Base-by-base conservation (phyloP, 2,797 vertebrate genomes). In the Typhlichthys eigenmanni region DNA sequence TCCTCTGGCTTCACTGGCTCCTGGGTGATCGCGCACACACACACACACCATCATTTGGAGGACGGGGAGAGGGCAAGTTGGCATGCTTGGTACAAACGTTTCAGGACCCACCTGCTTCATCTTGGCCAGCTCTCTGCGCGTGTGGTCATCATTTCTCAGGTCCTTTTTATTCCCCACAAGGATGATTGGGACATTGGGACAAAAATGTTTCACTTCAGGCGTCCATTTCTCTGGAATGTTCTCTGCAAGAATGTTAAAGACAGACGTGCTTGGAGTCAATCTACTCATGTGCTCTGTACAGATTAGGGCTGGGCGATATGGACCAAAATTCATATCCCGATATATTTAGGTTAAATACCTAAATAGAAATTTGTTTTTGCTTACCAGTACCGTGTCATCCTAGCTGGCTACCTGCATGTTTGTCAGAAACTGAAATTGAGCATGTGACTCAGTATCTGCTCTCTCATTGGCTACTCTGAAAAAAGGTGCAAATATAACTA, bases 1-100 rank as follows among this genome's bases (percentile, higher is more conserved):
- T 99, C 97, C 76, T 99, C 97, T 0, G 95, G 92, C 67, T 95
- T 96, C 47, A 98, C 96, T 0, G 97, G 97, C 80, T 98, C 97
- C 97, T 99, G 71, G 5, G 14, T 58, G 73, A 38, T 65, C 13
- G 0, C 13, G 17, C 47, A 43, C 29, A 48, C 9, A 13, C 47
- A 48, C 47, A 48, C 47, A 12, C 47, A 48, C 47, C 1, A 24
- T 54, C 12, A 54, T 55, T 10, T n/a, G 38, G 6, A 55, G 45
- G 12, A 12, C 13, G 10, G 43, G 24, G 53, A 3, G 24, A 4
- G 4, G 34, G 57, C 55, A 12, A 32, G 54, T 1, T 6, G 9
- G 24, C 32, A 11, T 5, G 5, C 24, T 5, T 11, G 48, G 45
- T 1, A 29, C 9, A 45, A 17, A 38, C 9, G 2, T 2, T 58